Evolutionary conservation across 2,113 vertebrate genomes (phyloP), one percentile per base, ranked within the genome.

Genomic region (Ellobius talpinus): DNA sequence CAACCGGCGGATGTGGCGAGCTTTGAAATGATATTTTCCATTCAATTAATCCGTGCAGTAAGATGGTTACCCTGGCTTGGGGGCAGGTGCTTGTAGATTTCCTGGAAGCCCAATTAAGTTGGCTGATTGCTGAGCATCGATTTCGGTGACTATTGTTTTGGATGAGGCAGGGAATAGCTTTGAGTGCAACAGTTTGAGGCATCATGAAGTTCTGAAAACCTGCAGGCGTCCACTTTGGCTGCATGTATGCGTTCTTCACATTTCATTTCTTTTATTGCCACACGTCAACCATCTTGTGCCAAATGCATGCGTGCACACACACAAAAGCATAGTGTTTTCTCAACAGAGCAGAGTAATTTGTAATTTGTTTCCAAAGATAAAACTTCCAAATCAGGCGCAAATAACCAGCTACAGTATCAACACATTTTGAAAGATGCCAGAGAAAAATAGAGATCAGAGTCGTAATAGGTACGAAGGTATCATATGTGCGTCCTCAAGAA

Each of bases 1-100:
- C 33, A 42, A 29, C 72, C 74, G 79, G 77, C 72, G 42, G 88
- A 81, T 8, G 9, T 8, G 6, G 10, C 3, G 4, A 66, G 93
- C 23, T 96, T 93, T 97, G 77, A 94, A 91, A 90, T 76, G 23
- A 52, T 76, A 58, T 78, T 95, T 89, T 92, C 87, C 47, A n/a
- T 23, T 65, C 90, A 89, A 82, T 89, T 91, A 33, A 42, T 96
- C 72, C 6, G 92, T 61, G 77, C 6, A 50, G 61, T 66, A 36
- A 47, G 61, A 45, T 76, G 73, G 61, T 82, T 89, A 24, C 47
- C 13, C 50, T 78, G 66, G 36, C 29, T 90, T 73, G 45, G 85
- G 81, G 42, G 45, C 52, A 91, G 36, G 86, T 77, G 50, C 31
- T 92, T 87, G 52, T 47, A 42, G 33, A 45, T 78, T 82, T 81